These are phyloP conservation scores for Schizotus pectinicornis DNA, from an alignment of 2,888 invertebrate genomes.

Conservation along the genomic window DNA sequence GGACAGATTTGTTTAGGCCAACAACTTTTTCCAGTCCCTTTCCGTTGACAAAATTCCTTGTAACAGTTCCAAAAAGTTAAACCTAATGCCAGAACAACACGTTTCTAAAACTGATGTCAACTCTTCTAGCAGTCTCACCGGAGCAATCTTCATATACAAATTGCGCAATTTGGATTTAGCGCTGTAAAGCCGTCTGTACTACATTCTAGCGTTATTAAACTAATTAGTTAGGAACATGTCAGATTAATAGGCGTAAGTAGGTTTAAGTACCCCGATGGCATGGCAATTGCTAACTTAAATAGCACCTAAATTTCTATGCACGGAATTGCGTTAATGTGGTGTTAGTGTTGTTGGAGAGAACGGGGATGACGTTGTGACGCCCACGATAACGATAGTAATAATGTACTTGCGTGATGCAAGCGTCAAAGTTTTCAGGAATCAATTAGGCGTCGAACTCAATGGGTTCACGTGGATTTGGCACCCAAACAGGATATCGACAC, in stretches of 20 bases:
- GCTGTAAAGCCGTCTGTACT: constrained; percentile 3
- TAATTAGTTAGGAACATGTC: constrained; percentile 13
- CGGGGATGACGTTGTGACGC: constrained; percentile 13
- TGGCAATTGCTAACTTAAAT: constrained; percentile 19
- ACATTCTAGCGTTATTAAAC: constrained; percentile 2
- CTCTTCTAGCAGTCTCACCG: too few relatives aligned
- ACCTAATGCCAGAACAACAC: too few relatives aligned
- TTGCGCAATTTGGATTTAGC: constrained; percentile 2
- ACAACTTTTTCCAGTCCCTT: too few relatives aligned
- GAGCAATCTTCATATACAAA: constrained; percentile 1
- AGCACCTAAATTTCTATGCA: constrained; percentile 5
- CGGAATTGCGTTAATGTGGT: constrained; percentile 18
- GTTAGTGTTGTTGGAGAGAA: constrained; percentile 7
- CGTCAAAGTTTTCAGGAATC: constrained; percentile 3
- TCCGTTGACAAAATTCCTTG: too few relatives aligned
- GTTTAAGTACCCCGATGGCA: constrained; percentile 11
- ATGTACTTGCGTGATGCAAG: constrained; percentile 8
- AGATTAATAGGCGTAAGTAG: constrained; percentile 20
- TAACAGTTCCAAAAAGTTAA: too few relatives aligned
- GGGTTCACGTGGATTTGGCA: too few relatives aligned
- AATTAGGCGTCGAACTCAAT: not conserved
- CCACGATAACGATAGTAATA: constrained; percentile 12
- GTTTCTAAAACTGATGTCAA: too few relatives aligned
- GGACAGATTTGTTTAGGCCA: too few relatives aligned
- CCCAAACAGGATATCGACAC: too few relatives aligned